A percentile compares a stretch with the other conserved stretches of the same genome.
phyloP scores from a whole-genome alignment of 2,888 invertebrate species.

The Pegoplata infirma region DNA sequence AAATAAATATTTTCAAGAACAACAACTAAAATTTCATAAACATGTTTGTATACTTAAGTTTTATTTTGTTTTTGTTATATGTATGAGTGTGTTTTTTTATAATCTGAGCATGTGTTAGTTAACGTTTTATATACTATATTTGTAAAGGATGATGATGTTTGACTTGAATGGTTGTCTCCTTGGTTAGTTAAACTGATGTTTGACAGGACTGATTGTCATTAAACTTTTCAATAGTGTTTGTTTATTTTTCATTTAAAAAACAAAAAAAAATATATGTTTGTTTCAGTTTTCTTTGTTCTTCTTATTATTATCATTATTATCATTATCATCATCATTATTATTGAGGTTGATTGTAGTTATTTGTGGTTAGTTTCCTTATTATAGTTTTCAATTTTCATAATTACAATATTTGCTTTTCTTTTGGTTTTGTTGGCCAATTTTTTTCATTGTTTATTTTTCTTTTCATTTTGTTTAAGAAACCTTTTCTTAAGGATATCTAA shows the following conservation, averaged over 20 bases:
- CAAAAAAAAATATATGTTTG: too few relatives aligned
- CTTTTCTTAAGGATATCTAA: conserved; percentile 9
- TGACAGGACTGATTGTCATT: conserved; percentile 13
- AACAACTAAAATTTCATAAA: neutral
- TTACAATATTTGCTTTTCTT: conserved; percentile 29
- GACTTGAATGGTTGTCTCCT: neutral
- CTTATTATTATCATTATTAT: too few relatives aligned
- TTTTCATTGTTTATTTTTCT: neutral
- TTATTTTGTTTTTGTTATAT: neutral
- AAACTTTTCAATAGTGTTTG: conserved; percentile 14
- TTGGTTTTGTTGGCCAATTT: neutral
- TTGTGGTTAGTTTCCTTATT: conserved; percentile 44
- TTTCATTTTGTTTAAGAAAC: neutral
- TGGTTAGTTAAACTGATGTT: neutral
- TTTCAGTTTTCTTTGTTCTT: conserved; percentile 19
- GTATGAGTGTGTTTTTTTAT: neutral
- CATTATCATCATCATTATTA: too few relatives aligned
- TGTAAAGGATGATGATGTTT: neutral
- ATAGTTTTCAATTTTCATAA: conserved; percentile 49
- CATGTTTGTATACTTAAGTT: neutral
- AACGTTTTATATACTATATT: too few relatives aligned
- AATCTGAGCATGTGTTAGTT: neutral
- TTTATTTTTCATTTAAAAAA: conserved; percentile 25
- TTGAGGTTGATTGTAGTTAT: conserved; percentile 28
- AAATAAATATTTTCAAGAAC: neutral